These are phyloP conservation scores for Neopelma chrysocephalum DNA, from an alignment of 2,797 vertebrate species.

Conservation along the genomic window DNA sequence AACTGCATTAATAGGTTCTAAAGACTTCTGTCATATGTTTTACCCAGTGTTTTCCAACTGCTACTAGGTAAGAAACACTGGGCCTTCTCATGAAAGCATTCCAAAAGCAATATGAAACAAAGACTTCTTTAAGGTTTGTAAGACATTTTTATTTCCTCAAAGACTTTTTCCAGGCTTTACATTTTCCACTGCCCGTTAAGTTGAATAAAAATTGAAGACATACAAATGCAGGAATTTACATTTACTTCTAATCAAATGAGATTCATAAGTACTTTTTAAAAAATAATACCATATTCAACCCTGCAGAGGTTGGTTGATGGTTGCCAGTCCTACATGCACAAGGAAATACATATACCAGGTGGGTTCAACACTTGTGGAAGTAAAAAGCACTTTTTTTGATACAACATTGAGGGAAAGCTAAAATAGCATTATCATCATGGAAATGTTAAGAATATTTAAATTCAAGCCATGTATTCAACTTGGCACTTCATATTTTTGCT, in stretches of 20 bases:
- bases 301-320: background rate
- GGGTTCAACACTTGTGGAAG: background rate
- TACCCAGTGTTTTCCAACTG: background rate
- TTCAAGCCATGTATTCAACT: background rate
- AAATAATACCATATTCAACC: background rate
- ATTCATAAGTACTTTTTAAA: background rate
- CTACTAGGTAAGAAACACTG: background rate
- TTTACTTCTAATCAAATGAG: background rate
- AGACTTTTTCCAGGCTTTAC: background rate
- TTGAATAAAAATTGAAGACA: background rate
- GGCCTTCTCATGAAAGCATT: background rate
- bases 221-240: background rate
- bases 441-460: background rate
- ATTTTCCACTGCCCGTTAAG: background rate
- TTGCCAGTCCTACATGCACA: background rate
- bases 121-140: background rate
- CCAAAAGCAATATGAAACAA: background rate
- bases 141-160: background rate
- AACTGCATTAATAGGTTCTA: background rate
- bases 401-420: background rate
- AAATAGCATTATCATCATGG: background rate
- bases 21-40: background rate
- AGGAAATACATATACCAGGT: rapidly evolving
- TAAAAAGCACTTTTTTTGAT: background rate
- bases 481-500: background rate